Conservation (phyloP, 2,797 vertebrate genomes). For the Clarias laeviceps region DNA sequence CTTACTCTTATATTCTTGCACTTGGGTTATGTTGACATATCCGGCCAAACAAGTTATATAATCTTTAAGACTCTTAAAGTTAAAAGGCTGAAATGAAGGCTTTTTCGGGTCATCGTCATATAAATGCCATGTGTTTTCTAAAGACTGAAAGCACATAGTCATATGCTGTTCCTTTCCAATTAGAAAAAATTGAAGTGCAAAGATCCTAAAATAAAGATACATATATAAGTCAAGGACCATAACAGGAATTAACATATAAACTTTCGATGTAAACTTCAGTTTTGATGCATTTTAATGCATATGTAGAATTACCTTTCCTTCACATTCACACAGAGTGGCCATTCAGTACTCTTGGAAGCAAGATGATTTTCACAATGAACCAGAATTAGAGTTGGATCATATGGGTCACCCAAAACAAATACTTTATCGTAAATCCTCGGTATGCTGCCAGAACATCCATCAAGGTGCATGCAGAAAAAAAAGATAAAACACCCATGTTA, state of each 20-base stretch:
- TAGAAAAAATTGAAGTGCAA: slow-evolving; percentile 14
- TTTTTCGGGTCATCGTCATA: slow-evolving; percentile 3
- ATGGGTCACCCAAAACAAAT: neutral
- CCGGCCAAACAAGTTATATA: neutral
- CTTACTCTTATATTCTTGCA: neutral
- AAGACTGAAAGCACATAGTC: slow-evolving; percentile 1
- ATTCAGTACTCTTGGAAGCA: neutral
- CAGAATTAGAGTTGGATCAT: slow-evolving; percentile 13
- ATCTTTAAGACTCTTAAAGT: neutral
- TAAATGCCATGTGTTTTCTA: neutral
- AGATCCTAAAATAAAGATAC: slow-evolving; percentile 6
- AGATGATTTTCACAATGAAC: neutral
- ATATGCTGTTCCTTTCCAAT: slow-evolving; percentile 18
- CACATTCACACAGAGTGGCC: neutral
- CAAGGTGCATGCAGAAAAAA: neutral
- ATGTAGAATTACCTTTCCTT: slow-evolving; percentile 3
- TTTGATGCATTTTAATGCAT: neutral
- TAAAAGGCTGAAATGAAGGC: neutral
- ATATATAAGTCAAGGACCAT: neutral
- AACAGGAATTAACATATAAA: neutral
- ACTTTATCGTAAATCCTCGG: neutral
- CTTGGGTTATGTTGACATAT: slow-evolving; percentile 12
- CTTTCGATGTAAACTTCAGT: neutral
- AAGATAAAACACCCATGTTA: neutral
- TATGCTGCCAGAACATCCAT: neutral